Evolutionary conservation across 2,888 invertebrate genomes (phyloP), one percentile per base, ranked within the genome.

Genomic region (Lycia hirtaria): DNA sequence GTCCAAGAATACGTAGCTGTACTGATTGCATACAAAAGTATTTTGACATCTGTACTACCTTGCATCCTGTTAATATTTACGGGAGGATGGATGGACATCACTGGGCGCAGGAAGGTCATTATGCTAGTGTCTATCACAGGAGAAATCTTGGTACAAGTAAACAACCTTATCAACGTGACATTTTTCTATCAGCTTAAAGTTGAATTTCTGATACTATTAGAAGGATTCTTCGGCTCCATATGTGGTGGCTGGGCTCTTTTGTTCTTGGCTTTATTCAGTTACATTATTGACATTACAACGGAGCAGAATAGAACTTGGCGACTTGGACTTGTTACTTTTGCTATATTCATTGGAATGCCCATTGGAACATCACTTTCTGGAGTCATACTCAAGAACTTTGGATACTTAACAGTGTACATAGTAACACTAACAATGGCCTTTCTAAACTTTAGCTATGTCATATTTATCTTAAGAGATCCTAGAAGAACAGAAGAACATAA

Each of bases 1-100:
- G 93, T 95, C 1, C 94, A 95, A 73, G 92, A 93, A 66, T 80
- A 94, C 66, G 94, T 94, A 1, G 95, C 96, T 0, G 92, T 93
- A 1, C 95, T 95, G 94, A 93, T 94, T 43, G 94, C 95, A 14
- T 96, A 95, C 95, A 95, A 95, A 76, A 95, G 95, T 1, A 93
- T 95, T 51, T 83, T 96, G 14, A 95, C 95, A 76, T 95, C 95
- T 67, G 91, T 94, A 10, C 85, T 96, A 7, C 96, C 96, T 24
- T 94, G 95, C 6, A 81, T 95, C 28, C 78, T 96, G 40, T 95
- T 96, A 44, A 85, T 96, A 56, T 85, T 92, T 52, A 64, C 89
- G 9, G 92, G 92, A 1, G 83, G 88, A 2, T 92, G 92, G 92
- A 88, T 87, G 58, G 91, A 92, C 61, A 75, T 83, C 12, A 80